Base-by-base conservation (phyloP, 2,888 invertebrate genomes). In the Tenthredo scrophulariae region DNA sequence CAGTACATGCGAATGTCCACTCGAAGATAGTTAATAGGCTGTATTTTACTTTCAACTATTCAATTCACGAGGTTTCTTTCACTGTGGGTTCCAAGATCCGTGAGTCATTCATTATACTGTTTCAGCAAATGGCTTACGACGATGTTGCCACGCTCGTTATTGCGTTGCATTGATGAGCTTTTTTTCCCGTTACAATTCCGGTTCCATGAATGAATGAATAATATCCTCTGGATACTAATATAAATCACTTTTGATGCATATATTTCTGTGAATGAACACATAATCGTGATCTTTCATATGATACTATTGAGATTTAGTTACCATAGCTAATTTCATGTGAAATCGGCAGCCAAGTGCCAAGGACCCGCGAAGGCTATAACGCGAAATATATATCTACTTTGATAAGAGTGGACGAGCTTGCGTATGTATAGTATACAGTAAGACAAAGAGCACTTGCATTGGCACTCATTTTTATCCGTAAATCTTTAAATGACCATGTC, bases 91-190 rank as follows among this genome's bases (percentile, higher is more conserved):
- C 37, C 26, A 70, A 37, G 70, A 70, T 70, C 37, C 33, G 72
- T 72, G 72, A 72, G 40, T 72, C 72, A 72, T 72, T 43, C 72
- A 22, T 43, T 72, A 72, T n/a, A 29, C n/a, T 74, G 33, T 67
- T 67, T 26, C 18, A 22, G 29, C 10, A 74, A 74, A 43, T 22
- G n/a, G 72, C 43, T 22, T 74, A 43, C 6, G 43, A 43, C 72
- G 72, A 74, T 33, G 70, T 70, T 70, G 37, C 70, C 43, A 74
- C n/a, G 22, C 13, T 74, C 10, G 29, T 67, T 54, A 33, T 26
- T 26, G 26, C 62, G 22, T 26, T 10, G 26, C 22, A 43, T 74
- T 74, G 0, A 43, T 18, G 10, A 22, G 40, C 72, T 74, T 43
- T 1, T 74, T 74, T 43, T 74, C 4, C 26, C 22, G 40, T 43